Evolutionary conservation across 2,888 invertebrate species (phyloP).

Genomic region (Phania funesta): DNA sequence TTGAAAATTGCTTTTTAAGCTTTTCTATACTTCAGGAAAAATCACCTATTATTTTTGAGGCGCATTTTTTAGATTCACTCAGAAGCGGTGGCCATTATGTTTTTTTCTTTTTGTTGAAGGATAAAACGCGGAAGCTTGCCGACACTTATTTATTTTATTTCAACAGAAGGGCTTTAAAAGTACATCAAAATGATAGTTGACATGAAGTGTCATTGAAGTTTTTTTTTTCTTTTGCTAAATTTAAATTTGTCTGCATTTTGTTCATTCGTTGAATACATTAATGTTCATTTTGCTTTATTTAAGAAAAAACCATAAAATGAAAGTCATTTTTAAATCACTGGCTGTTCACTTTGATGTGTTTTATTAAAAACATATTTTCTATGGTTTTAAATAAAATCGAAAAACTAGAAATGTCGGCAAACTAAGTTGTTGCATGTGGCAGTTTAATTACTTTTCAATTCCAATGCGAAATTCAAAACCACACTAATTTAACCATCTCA

Average conservation of each 20-base stretch:
- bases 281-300: not conserved
- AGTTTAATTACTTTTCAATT: not conserved
- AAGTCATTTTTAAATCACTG: too few relatives aligned
- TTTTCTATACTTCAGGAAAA: too few relatives aligned
- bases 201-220: slow-evolving; percentile 16
- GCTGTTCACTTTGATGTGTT: too few relatives aligned
- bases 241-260: not conserved
- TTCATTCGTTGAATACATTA: not conserved
- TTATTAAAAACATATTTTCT: too few relatives aligned
- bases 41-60: too few relatives aligned
- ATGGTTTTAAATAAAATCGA: not conserved
- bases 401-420: not conserved
- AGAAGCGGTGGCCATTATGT: too few relatives aligned
- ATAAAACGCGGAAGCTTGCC: too few relatives aligned
- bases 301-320: too few relatives aligned
- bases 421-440: not conserved
- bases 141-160: too few relatives aligned
- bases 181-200: slow-evolving; percentile 14
- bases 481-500: not conserved
- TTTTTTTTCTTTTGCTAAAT: not conserved
- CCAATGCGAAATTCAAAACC: not conserved
- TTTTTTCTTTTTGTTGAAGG: too few relatives aligned
- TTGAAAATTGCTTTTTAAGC: too few relatives aligned
- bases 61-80: too few relatives aligned
- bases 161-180: not conserved